Evolutionary conservation across 2,888 invertebrate genomes (phyloP), one percentile per base, ranked within the genome.

Genomic region (Junonia oenone): DNA sequence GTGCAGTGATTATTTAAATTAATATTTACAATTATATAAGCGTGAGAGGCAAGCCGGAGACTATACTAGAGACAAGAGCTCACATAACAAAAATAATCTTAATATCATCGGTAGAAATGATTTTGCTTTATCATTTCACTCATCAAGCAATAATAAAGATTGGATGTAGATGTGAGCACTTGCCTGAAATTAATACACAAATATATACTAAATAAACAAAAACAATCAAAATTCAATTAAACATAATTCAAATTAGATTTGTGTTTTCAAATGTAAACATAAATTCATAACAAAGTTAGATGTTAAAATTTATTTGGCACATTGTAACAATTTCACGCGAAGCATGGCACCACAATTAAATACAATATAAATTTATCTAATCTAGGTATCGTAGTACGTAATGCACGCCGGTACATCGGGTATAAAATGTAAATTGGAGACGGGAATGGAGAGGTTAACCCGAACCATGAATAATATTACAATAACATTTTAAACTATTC

Each of bases 11-110:
- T 69, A 11, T 51, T 80, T 65, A 47, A 63, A 63, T 56, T 67
- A 71, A 71, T 85, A 88, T 88, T 78, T 89, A 85, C 84, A 64
- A 64, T 72, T 76, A 66, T 72, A 75, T 78, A 86, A 85, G 89
- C 89, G 88, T 87, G 89, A 77, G 68, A 78, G 76, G 76, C 78
- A 86, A 87, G 88, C 89, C 77, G 80, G 76, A 55, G 49, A 61
- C 58, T 45, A 45, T 45, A 51, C 53, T 51, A 59, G 29, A 22
- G 31, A 31, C 46, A 47, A 22, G 51, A 35, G 47, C 33, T 53
- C 43, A 43, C 43, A 43, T n/a, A 43, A n/a, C 9, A 22, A 22
- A 40, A n/a, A 40, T 2, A 17, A 19, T 1, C 19, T 19, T 40
- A 5, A 17, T 4, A 5, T 40, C 5, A 2, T 15, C 15, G 6